Percentiles rank a stretch among this genome's conserved stretches.
phyloP scores from a whole-genome alignment of 1,140 invertebrate genomes.

The Apis laboriosa region DNA sequence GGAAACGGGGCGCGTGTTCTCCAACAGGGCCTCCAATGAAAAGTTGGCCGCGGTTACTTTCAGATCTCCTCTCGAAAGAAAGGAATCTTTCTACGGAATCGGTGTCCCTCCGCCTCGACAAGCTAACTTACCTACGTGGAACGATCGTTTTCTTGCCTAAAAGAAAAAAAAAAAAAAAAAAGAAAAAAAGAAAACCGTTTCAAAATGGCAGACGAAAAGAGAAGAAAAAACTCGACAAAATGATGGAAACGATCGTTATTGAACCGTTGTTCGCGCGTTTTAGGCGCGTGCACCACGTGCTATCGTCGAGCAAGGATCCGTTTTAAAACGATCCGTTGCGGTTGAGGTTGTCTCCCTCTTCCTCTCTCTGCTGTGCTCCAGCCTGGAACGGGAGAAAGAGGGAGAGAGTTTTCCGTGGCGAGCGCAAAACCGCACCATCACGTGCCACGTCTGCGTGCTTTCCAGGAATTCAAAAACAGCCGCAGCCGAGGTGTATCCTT shows the following conservation, averaged over 20 bases:
- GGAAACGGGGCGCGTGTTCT: not conserved
- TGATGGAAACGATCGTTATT: not conserved
- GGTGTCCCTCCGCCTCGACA: slow-evolving; percentile 19
- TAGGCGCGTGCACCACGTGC: slow-evolving; percentile 11
- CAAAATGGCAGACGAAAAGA: not conserved
- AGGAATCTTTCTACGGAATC: not conserved
- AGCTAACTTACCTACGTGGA: slow-evolving; percentile 1
- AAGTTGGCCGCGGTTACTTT: not conserved
- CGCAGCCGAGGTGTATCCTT: not conserved
- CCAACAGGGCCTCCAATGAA: not conserved
- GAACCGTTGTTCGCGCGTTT: slow-evolving; percentile 39
- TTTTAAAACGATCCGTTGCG: slow-evolving; percentile 37
- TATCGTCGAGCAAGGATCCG: not conserved
- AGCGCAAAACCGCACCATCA: slow-evolving; percentile 46
- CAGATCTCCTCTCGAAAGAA: not conserved
- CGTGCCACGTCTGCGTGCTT: slow-evolving; percentile 34
- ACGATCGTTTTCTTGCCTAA: slow-evolving; percentile 23
- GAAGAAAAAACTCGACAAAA: not conserved
- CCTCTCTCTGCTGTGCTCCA: not conserved
- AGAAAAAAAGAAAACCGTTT: slow-evolving; percentile 7
- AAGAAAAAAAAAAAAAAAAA: not conserved
- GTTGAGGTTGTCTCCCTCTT: slow-evolving; percentile 13
- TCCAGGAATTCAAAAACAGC: slow-evolving; percentile 36
- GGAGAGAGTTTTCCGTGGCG: not conserved
- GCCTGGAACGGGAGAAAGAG: not conserved